A percentile compares a stretch with the other conserved stretches of the same genome.
phyloP scores from a whole-genome alignment of 2,113 vertebrate genomes.

The Phylloscopus trochiloides region DNA sequence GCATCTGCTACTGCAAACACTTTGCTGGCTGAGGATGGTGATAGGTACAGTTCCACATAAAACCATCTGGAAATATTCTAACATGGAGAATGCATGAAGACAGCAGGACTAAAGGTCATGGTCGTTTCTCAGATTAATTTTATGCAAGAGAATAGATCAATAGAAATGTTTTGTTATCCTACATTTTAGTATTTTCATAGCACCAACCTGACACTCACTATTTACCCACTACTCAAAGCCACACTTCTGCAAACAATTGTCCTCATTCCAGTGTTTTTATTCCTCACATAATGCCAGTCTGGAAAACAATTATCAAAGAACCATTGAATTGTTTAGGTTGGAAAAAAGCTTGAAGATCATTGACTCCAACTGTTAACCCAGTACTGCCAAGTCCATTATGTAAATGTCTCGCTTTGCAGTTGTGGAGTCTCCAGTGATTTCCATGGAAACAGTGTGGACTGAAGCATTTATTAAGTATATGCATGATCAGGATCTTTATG shows the following conservation, averaged over 20 bases:
- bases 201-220: background rate
- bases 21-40: background rate
- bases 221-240: background rate
- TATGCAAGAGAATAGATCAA: background rate
- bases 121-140: background rate
- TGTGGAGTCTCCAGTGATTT: background rate
- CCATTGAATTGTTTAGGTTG: background rate
- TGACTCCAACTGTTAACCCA: background rate
- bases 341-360: background rate
- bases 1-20: background rate
- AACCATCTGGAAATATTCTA: background rate
- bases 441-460: slow-evolving; percentile 10
- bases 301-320: background rate
- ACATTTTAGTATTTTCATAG: background rate
- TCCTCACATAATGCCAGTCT: background rate
- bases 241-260: background rate
- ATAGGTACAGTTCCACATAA: background rate
- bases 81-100: background rate
- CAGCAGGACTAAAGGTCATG: background rate
- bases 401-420: background rate
- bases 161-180: background rate
- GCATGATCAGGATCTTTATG: background rate
- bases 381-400: background rate
- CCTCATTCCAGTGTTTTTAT: background rate
- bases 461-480: background rate